Evolutionary conservation across 2,888 invertebrate species (phyloP), one percentile per base, ranked within the genome.

Genomic region (Smittia aterrima): DNA sequence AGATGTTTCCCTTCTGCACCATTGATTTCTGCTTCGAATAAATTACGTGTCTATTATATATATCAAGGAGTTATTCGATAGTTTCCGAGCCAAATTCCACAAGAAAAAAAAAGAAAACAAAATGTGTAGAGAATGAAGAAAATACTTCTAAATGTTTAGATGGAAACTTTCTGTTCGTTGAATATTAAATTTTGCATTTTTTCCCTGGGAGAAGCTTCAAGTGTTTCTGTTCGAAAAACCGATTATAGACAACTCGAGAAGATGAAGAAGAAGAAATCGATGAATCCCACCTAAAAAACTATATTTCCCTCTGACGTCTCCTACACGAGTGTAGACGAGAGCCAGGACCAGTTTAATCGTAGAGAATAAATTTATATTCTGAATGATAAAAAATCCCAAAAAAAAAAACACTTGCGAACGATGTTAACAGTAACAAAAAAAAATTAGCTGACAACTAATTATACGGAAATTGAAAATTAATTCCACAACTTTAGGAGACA

Each of bases 321-420:
- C 38, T 38, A 38, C 38, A 38, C 9, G n/a, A n/a, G 6, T 38
- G 38, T 38, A 38, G 38, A 38, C 38, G 38, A 38, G 47, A 68
- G 24, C 68, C 41, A 68, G 66, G 68, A 68, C 68, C 68, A 68
- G 68, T 70, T 53, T 70, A 70, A 70, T 38, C 22, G 25, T 70
- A 70, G 70, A 70, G 25, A 18, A 53, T 41, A 53, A 18, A 53
- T 53, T 70, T 70, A 70, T 40, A 67, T 41, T 24, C 68, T 41
- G 22, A 54, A 27, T 70, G 11, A 38, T 20, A 22, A 18, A 18
- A 18, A 58, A 22, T 27, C 41, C 18, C 54, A 24, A 54, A 68
- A 41, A 68, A 47, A 47, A 47, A 58, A 53, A 32, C 32, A 32
- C n/a, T 13, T 70, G 70, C 70, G 54, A 70, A 70, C 70, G 20